phyloP scores from a whole-genome alignment of 2,797 vertebrate genomes.

The Poliocrania exsul region DNA sequence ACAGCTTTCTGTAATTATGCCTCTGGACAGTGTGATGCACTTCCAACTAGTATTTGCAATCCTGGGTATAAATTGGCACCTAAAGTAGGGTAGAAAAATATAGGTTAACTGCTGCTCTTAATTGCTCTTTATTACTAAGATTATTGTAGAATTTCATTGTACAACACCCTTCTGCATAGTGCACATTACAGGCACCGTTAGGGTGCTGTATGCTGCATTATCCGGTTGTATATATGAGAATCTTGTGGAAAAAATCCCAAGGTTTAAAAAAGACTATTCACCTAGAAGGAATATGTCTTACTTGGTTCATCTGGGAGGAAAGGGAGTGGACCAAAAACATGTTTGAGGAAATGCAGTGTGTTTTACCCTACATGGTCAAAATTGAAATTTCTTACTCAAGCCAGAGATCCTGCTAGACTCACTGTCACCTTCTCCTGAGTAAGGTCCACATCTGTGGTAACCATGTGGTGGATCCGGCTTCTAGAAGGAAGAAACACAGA shows the following conservation, averaged over 20 bases:
- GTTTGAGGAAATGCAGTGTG: neutral
- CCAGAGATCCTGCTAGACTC: neutral
- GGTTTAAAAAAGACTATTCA: neutral
- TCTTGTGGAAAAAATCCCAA: no score
- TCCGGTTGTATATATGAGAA: neutral
- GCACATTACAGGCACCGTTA: neutral
- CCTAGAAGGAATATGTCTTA: neutral
- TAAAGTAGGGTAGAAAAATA: constrained; percentile 40
- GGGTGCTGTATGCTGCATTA: neutral
- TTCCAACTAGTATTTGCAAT: constrained; percentile 23
- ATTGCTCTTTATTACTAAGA: constrained; percentile 13
- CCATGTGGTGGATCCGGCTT: neutral
- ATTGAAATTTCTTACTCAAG: neutral
- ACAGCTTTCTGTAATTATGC: constrained; percentile 60
- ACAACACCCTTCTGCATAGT: neutral
- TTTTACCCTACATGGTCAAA: neutral
- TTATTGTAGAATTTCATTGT: constrained; percentile 6
- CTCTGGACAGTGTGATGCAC: neutral
- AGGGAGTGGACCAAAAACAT: neutral
- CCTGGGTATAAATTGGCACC: neutral
- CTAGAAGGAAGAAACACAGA: neutral
- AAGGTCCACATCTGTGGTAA: neutral
- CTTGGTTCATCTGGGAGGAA: neutral
- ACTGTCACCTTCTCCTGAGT: neutral
- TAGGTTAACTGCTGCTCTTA: constrained; percentile 51